phyloP scores from a whole-genome alignment of 2,888 invertebrate genomes.

The Entomobrya proxima region DNA sequence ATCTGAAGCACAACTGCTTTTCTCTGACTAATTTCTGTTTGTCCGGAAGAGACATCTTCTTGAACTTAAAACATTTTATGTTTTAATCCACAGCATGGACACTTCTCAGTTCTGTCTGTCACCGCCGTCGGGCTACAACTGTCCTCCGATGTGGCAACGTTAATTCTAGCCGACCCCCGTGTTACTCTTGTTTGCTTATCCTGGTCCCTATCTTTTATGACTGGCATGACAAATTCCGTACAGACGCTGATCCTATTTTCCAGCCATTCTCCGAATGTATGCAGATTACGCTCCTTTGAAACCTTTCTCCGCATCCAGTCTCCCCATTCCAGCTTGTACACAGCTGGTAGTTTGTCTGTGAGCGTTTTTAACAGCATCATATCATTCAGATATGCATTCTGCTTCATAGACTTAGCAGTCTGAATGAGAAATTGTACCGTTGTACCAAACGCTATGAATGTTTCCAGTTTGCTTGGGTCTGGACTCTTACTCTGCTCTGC shows the following conservation, averaged over 20 bases:
- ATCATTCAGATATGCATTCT: not conserved
- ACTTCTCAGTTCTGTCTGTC: not conserved
- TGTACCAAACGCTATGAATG: not conserved
- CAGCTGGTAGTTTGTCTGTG: not conserved
- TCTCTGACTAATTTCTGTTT: not conserved
- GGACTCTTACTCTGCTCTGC: not conserved
- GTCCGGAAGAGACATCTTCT: not conserved
- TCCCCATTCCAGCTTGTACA: not conserved
- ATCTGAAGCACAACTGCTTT: slow-evolving; percentile 26
- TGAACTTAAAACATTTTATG: slow-evolving; percentile 12
- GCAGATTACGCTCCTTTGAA: not conserved
- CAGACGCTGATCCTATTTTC: not conserved
- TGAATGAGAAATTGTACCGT: not conserved
- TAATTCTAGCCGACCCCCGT: too few species aligned
- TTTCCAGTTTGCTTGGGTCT: not conserved
- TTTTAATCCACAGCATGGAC: not conserved
- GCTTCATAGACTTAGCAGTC: not conserved
- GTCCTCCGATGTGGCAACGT: not conserved
- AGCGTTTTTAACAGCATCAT: not conserved
- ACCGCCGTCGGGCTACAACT: too few species aligned
- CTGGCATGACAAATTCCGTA: not conserved
- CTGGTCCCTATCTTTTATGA: not conserved
- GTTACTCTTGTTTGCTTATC: not conserved
- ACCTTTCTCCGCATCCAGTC: not conserved
- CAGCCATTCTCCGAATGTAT: not conserved